Base-by-base conservation (phyloP, 2,797 vertebrate species). In the Gallirallus australis region DNA sequence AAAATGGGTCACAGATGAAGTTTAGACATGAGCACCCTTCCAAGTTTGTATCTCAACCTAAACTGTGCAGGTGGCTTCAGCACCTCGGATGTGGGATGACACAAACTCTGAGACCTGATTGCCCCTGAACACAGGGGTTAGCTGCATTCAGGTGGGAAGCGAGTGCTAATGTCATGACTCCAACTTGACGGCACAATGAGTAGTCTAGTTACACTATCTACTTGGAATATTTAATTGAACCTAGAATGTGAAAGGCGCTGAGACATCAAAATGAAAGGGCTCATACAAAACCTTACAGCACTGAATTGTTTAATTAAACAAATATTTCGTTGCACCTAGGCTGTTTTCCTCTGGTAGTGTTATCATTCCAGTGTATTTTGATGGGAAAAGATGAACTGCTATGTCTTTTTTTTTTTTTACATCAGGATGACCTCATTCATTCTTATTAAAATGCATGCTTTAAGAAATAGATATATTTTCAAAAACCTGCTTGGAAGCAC, bases 51-150 rank as follows among this genome's bases (percentile, higher is more conserved):
- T 21, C 35, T 65, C 42, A 35, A 24, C 15, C 30, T 28, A 47
- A 56, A 61, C 15, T 5, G 14, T 48, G 23, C 57, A 57, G 40
- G 11, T 61, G 47, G 11, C 7, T 60, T 61, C 52, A 84, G 31
- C 1, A 1, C 9, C 31, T 85, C 57, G 50, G 47, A 19, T 47
- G 31, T 18, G n/a, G 19, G 30, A 45, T 16, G 7, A 57, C 53
- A 69, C 8, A 28, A 48, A 42, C 28, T 52, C 37, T 27, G 54
- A 25, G 71, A 52, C 8, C 7, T 47, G n/a, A 24, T 19, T 64
- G 52, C 2, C n/a, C 16, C 52, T 39, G 15, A 54, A 56, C n/a
- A 53, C 28, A 6, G 0, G 0, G 17, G 45, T 13, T 27, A 40
- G 9, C 27, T 69, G 45, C 16, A 59, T 16, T 69, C 70, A 30